Percentiles rank a stretch among this genome's conserved stretches.
These are phyloP conservation scores for Hirtodrosophila trivittata DNA, from an alignment of 2,888 invertebrate species.

Conservation along the genomic window DNA sequence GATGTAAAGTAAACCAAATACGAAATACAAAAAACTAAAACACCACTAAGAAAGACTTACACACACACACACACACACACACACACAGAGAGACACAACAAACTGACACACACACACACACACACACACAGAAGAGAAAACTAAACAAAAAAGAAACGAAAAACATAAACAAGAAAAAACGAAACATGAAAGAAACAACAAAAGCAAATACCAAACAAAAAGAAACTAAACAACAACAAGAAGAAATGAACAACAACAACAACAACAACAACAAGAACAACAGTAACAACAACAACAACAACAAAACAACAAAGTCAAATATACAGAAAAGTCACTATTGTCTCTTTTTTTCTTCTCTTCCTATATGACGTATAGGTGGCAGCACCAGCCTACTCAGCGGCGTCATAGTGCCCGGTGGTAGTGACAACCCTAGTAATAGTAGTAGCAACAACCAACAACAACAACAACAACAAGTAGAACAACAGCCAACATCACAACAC, in stretches of 20 bases:
- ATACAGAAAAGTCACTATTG: constrained; percentile 85
- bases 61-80: constrained; percentile 14
- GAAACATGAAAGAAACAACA: constrained; percentile 31
- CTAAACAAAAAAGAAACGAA: constrained; percentile 5
- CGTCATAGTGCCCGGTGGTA: constrained; percentile 84
- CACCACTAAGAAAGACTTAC: constrained; percentile 12
- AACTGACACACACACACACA: constrained; percentile 21
- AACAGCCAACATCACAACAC: constrained; percentile 59
- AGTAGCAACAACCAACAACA: constrained; percentile 80
- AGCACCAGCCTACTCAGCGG: constrained; percentile 84
- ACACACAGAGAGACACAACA: constrained; percentile 6
- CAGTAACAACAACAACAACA: constrained; percentile 28
- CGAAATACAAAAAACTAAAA: constrained; percentile 42
- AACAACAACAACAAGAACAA: constrained; percentile 25
- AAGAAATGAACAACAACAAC: constrained; percentile 11
- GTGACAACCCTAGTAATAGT: constrained; percentile 81
- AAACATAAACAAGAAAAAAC: constrained; percentile 36
- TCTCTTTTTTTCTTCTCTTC: constrained; percentile 85
- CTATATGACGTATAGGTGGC: constrained; percentile 84
- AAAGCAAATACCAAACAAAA: constrained; percentile 39
- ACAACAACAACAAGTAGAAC: constrained; percentile 77
- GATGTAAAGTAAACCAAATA: constrained; percentile 64
- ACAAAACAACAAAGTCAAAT: constrained; percentile 70
- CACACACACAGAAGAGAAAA: constrained; percentile 16
- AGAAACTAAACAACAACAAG: constrained; percentile 40